Percentiles rank a stretch among this genome's conserved stretches.
These are phyloP conservation scores for Percopsis transmontana DNA, from an alignment of 2,113 vertebrate species.

Conservation along the genomic window DNA sequence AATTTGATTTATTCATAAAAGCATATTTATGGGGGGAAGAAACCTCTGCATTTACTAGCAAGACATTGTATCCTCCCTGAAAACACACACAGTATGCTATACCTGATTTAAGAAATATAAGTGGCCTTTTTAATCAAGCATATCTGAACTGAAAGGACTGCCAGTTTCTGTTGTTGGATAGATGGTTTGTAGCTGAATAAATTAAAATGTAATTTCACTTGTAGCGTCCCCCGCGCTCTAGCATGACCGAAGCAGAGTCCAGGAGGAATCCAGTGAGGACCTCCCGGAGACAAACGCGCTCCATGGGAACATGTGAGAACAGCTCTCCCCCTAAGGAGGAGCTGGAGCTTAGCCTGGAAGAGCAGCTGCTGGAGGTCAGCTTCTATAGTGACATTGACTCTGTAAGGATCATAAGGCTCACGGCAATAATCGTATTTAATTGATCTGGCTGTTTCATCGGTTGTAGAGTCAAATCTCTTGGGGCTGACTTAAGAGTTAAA, in stretches of 20 bases:
- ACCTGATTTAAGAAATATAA: neutral
- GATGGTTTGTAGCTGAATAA: neutral
- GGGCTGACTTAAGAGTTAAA: too few species aligned
- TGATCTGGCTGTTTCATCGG: too few species aligned
- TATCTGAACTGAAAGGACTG: neutral
- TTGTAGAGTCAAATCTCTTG: too few species aligned
- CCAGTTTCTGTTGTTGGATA: neutral
- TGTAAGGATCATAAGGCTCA: too few species aligned
- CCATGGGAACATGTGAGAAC: slow-evolving; percentile 56
- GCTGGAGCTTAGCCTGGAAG: slow-evolving; percentile 69
- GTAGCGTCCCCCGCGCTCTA: slow-evolving; percentile 48
- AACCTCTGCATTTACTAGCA: too few species aligned
- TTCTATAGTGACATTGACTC: neutral
- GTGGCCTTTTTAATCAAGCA: neutral
- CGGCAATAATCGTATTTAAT: too few species aligned
- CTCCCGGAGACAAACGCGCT: slow-evolving; percentile 70
- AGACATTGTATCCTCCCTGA: too few species aligned
- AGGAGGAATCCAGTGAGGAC: slow-evolving; percentile 68
- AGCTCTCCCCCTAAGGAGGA: slow-evolving; percentile 39
- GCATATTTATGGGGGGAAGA: too few species aligned
- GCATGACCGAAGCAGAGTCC: slow-evolving; percentile 7
- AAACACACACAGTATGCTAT: too few species aligned
- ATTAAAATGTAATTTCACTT: neutral
- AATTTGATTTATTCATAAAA: too few species aligned
- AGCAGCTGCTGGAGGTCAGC: slow-evolving; percentile 70